These are phyloP conservation scores for Ancistrus triradiatus DNA, from an alignment of 2,113 vertebrate species.

Conservation along the genomic window DNA sequence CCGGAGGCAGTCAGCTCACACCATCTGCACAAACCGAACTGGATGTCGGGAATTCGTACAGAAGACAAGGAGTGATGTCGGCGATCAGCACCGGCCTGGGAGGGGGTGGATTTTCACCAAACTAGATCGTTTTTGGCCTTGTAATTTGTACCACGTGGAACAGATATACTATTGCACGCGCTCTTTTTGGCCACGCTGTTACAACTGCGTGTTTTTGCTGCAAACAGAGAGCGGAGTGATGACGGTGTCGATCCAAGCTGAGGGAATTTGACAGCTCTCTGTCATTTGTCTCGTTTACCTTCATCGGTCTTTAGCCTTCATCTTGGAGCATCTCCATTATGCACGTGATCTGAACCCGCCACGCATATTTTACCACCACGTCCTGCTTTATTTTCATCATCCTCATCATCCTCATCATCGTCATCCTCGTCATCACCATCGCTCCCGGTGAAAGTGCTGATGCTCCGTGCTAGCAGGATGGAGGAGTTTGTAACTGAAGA, in stretches of 20 bases:
- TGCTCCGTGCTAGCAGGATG: constrained; percentile 82
- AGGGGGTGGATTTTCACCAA: constrained; percentile 5
- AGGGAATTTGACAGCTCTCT: neutral
- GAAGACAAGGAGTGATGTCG: constrained; percentile 42
- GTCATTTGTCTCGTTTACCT: too few relatives aligned
- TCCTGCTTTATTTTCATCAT: neutral
- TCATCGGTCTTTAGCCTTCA: too few relatives aligned
- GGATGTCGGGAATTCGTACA: constrained; percentile 14
- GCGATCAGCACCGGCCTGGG: constrained; percentile 31
- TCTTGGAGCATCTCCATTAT: neutral
- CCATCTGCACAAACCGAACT: constrained; percentile 24
- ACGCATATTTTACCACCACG: too few relatives aligned
- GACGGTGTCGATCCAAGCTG: neutral
- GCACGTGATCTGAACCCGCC: neutral
- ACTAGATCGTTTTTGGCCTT: neutral
- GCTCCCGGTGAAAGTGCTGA: constrained; percentile 34
- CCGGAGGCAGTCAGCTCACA: constrained; percentile 4
- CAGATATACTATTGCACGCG: neutral
- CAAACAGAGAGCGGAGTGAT: neutral
- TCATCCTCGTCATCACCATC: neutral
- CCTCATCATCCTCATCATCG: neutral
- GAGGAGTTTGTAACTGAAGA: constrained; percentile 91
- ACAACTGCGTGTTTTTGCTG: neutral
- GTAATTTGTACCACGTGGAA: neutral
- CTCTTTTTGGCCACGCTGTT: neutral